A percentile compares a stretch with the other conserved stretches of the same genome.
phyloP scores from a whole-genome alignment of 2,797 vertebrate genomes.

The Pagetopsis macropterus region DNA sequence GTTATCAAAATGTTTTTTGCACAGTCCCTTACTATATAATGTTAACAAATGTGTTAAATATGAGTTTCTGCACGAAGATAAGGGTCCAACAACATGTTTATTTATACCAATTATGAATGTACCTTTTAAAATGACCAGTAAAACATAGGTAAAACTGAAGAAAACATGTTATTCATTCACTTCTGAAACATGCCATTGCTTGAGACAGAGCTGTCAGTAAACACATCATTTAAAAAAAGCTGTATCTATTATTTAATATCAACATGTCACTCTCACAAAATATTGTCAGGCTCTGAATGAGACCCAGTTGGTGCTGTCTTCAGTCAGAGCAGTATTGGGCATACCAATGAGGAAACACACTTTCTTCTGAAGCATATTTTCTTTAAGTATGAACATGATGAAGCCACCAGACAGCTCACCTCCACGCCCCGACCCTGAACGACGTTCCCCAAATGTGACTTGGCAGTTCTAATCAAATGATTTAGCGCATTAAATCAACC shows the following conservation, averaged over 20 bases:
- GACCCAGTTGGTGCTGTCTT: conserved; percentile 17
- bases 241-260: conserved; percentile 22
- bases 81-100: neutral
- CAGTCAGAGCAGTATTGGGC: conserved; percentile 5
- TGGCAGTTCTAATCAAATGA: conserved; percentile 83
- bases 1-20: neutral
- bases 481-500: conserved; percentile 81
- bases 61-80: neutral
- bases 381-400: conserved; percentile 52
- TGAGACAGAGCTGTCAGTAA: conserved; percentile 29
- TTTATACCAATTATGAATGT: neutral
- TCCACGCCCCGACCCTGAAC: conserved; percentile 63
- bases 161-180: neutral
- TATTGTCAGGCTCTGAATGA: conserved; percentile 21
- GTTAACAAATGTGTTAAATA: neutral
- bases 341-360: conserved; percentile 25
- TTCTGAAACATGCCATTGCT: neutral
- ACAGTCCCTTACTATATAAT: conserved; percentile 10
- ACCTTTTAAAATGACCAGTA: neutral
- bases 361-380: conserved; percentile 42
- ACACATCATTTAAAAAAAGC: conserved; percentile 22
- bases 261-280: conserved; percentile 12
- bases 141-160: neutral
- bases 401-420: conserved; percentile 59
- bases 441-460: conserved; percentile 77